Conservation (phyloP, 2,797 vertebrate species). For the Sparus aurata region DNA sequence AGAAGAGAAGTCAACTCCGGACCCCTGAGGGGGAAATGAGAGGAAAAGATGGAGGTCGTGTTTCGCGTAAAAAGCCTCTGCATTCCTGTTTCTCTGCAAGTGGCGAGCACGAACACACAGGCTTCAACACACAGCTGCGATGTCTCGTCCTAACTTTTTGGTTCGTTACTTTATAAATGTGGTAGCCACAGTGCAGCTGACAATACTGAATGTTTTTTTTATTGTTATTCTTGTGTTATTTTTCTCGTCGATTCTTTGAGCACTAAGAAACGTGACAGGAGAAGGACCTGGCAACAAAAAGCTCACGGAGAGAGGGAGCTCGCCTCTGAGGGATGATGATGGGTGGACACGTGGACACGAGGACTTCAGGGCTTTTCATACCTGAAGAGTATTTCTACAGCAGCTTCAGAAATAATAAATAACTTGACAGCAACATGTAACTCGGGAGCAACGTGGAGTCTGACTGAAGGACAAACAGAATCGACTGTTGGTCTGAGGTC, state of each 20-base stretch:
- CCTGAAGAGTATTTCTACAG: constrained; percentile 29
- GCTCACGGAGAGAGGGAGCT: background rate
- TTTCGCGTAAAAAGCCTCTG: constrained; percentile 12
- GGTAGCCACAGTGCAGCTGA: constrained; percentile 91
- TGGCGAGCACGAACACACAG: constrained; percentile 86
- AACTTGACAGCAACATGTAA: background rate
- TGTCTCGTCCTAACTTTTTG: constrained; percentile 90
- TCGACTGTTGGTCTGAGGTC: too few species aligned
- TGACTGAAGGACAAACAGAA: background rate
- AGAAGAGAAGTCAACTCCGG: constrained; percentile 13
- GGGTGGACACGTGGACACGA: constrained; percentile 1
- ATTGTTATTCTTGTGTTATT: background rate
- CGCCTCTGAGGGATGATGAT: constrained; percentile 52
- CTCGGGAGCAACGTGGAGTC: background rate
- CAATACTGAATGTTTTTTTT: constrained; percentile 87
- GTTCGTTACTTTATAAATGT: constrained; percentile 93
- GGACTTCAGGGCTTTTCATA: constrained; percentile 24
- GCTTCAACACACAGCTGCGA: constrained; percentile 89
- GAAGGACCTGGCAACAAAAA: constrained; percentile 15
- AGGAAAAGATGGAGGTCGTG: constrained; percentile 13
- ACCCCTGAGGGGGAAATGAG: background rate
- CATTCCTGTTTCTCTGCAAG: constrained; percentile 76
- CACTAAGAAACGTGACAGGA: constrained; percentile 53
- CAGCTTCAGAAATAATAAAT: background rate
- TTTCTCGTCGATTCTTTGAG: constrained; percentile 52